Percentiles rank a stretch among this genome's conserved stretches.
Evolutionary conservation across 1,140 invertebrate species (phyloP).

Genomic region (Eulimnadia texana): DNA sequence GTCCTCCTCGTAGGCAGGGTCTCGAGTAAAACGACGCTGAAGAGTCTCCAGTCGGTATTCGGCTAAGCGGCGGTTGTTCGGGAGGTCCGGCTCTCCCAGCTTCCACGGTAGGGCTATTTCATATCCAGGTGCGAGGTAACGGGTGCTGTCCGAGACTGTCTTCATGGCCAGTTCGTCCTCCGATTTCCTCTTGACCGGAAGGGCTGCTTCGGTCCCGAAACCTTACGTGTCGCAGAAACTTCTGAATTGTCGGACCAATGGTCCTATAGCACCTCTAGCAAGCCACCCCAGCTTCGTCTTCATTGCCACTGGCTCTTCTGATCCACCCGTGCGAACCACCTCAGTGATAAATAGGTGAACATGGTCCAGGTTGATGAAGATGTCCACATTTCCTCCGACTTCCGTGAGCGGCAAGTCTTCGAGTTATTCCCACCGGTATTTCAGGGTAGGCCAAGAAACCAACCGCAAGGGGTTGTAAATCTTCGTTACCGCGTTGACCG

Average conservation of each 20-base stretch:
- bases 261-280: background rate
- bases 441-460: background rate
- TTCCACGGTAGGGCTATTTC: background rate
- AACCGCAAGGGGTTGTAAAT: background rate
- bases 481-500: background rate
- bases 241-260: background rate
- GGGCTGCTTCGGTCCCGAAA: constrained; percentile 1
- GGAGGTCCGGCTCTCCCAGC: background rate
- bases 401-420: background rate
- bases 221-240: constrained; percentile 2
- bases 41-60: background rate
- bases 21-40: background rate
- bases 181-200: background rate
- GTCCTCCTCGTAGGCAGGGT: background rate
- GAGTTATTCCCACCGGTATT: background rate
- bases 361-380: background rate
- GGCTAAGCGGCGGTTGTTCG: background rate
- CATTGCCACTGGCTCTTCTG: background rate
- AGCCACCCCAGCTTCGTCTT: background rate
- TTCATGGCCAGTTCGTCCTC: background rate
- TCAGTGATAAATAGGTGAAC: too few relatives aligned
- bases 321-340: background rate
- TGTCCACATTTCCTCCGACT: background rate
- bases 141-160: background rate
- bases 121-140: background rate